These are phyloP conservation scores for Helicoverpa zea DNA, from an alignment of 1,140 invertebrate species.

Conservation along the genomic window DNA sequence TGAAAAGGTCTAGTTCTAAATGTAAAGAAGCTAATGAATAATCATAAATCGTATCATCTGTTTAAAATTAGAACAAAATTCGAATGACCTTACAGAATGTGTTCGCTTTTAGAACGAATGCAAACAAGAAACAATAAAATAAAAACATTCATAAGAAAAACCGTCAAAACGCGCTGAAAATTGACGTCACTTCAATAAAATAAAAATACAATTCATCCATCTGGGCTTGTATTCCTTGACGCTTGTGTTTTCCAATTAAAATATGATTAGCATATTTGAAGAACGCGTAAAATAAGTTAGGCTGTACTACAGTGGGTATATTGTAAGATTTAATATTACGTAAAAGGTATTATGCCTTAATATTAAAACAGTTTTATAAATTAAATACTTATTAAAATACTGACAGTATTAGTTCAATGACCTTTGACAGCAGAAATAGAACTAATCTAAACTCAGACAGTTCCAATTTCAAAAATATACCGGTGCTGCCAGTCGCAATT, in stretches of 20 bases:
- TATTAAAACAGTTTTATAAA: no score
- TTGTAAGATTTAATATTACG: neutral
- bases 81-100: neutral
- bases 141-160: neutral
- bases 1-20: neutral
- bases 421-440: neutral
- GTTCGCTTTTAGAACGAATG: neutral
- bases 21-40: slow-evolving; percentile 8
- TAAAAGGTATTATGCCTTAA: no score
- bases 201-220: neutral
- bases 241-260: slow-evolving; percentile 20
- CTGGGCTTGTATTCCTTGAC: neutral
- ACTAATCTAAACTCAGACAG: neutral
- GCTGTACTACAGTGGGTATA: neutral
- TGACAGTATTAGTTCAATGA: neutral
- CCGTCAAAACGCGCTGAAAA: neutral
- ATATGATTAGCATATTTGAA: slow-evolving; percentile 1
- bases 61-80: neutral
- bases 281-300: slow-evolving; percentile 20
- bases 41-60: slow-evolving; percentile 6
- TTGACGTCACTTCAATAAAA: slow-evolving; percentile 6
- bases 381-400: neutral
- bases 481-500: neutral
- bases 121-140: neutral
- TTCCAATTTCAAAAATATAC: neutral